Base-by-base conservation (phyloP, 2,113 vertebrate species). In the Rhea pennata region DNA sequence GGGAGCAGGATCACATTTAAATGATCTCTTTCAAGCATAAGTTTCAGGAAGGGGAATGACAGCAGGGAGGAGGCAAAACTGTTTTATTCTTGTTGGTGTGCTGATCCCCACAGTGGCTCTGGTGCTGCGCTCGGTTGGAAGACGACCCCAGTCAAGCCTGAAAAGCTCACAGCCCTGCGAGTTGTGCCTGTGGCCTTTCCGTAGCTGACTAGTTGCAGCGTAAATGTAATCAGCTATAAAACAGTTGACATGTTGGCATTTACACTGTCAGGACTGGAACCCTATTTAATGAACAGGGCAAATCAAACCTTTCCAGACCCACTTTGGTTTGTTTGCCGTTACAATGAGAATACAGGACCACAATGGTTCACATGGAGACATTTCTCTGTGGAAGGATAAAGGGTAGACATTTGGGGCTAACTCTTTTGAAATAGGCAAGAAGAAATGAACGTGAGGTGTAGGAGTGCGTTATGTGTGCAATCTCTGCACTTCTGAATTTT, bases 101-200 rank as follows among this genome's bases (percentile, higher is more conserved):
- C 13, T 74, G 12, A 16, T 39, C 80, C 16, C 5, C 6, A 19
- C 9, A 50, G 15, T 10, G 12, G 13, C 19, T 87, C 36, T 74
- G 24, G 12, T 54, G 16, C 27, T 56, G 9, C 39, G 27, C 21
- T 74, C 12, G 10, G 7, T 0, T 72, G 29, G 42, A 74, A 33
- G 23, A 59, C 71, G 53, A 12, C 12, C 66, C 0, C 0, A 46
- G 31, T 15, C 0, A 0, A 16, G 21, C 5, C 42, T 65, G 15
- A 59, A 36, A 73, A 81, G 8, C 16, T 67, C 51, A 78, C 29
- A 84, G 4, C 12, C 2, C 15, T 56, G 26, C 12, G 46, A 20
- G 8, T 9, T 64, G 12, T 84, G 56, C n/a, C 29, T 7, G 12
- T 24, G 29, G 15, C 11, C 54, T 90, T 90, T 58, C 16, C 40